Conservation (phyloP, 2,113 vertebrate species). For the Corvus moneduloides region DNA sequence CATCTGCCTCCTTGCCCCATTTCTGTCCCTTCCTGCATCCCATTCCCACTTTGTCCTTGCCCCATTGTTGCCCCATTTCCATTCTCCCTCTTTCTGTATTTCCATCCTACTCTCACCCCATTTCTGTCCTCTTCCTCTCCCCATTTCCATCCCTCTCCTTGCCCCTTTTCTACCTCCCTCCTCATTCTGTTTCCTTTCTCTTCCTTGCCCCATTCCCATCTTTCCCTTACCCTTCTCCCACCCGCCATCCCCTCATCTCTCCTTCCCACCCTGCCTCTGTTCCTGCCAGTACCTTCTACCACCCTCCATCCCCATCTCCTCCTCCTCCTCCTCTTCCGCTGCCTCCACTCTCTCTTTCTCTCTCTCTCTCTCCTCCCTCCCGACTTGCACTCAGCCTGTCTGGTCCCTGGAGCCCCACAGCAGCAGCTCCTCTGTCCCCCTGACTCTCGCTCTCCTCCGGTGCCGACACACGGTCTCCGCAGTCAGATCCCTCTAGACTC, state of each 20-base stretch:
- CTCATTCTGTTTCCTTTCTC: not conserved
- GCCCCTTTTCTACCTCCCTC: not conserved
- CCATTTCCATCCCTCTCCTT: not conserved
- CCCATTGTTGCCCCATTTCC: not conserved
- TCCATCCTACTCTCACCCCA: not conserved
- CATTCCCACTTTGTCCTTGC: not conserved
- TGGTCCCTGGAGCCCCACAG: slow-evolving; percentile 62
- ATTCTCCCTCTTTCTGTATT: not conserved
- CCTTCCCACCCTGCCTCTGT: not conserved
- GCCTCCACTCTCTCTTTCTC: not conserved
- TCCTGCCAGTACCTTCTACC: not conserved
- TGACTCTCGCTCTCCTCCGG: slow-evolving; percentile 29
- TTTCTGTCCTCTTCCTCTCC: not conserved
- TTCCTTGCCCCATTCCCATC: not conserved
- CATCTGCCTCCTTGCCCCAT: not conserved
- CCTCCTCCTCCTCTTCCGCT: not conserved
- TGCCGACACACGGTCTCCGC: slow-evolving; percentile 31
- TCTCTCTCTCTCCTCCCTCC: not conserved
- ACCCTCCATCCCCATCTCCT: not conserved
- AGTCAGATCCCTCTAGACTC: slow-evolving; percentile 48
- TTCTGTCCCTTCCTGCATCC: not conserved
- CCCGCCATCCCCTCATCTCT: not conserved
- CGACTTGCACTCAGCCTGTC: slow-evolving; percentile 29
- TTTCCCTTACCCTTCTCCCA: not conserved
- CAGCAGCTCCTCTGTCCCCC: slow-evolving; percentile 62